phyloP scores from a whole-genome alignment of 1,140 invertebrate genomes.

The Eriosoma lanigerum region DNA sequence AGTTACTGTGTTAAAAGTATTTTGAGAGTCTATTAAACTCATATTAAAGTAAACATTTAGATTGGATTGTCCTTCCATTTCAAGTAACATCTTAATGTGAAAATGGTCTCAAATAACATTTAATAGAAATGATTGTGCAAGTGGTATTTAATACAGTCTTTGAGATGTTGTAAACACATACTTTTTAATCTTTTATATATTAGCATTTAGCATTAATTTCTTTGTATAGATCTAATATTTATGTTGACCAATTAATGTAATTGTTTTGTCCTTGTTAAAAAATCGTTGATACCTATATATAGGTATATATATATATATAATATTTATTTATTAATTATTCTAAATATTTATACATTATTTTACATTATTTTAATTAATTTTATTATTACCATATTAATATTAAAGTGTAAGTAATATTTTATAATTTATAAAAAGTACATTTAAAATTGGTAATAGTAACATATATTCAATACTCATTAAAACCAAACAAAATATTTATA shows the following conservation, averaged over 20 bases:
- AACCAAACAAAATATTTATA: too few species aligned
- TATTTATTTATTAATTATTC: too few species aligned
- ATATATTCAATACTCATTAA: too few species aligned
- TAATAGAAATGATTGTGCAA: slow-evolving; percentile 37
- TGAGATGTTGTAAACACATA: slow-evolving; percentile 38
- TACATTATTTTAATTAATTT: slow-evolving; percentile 1
- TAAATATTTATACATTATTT: background rate
- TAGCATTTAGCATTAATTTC: slow-evolving; percentile 27
- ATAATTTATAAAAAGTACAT: background rate
- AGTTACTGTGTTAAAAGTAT: too few species aligned
- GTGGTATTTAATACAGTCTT: slow-evolving; percentile 40
- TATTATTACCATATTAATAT: background rate
- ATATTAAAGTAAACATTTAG: slow-evolving; percentile 42
- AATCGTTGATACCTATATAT: background rate
- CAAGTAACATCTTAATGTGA: slow-evolving; percentile 30
- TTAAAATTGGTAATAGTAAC: too few species aligned
- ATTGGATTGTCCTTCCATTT: slow-evolving; percentile 39
- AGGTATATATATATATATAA: too few species aligned
- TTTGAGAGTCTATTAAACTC: slow-evolving; percentile 10
- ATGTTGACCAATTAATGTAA: background rate
- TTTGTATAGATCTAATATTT: slow-evolving; percentile 11
- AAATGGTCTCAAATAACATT: slow-evolving; percentile 36
- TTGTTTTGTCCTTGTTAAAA: slow-evolving; percentile 40
- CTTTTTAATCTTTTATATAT: slow-evolving; percentile 45
- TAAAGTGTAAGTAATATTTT: background rate